phyloP scores from a whole-genome alignment of 2,888 invertebrate species.

The Coelopa pilipes region DNA sequence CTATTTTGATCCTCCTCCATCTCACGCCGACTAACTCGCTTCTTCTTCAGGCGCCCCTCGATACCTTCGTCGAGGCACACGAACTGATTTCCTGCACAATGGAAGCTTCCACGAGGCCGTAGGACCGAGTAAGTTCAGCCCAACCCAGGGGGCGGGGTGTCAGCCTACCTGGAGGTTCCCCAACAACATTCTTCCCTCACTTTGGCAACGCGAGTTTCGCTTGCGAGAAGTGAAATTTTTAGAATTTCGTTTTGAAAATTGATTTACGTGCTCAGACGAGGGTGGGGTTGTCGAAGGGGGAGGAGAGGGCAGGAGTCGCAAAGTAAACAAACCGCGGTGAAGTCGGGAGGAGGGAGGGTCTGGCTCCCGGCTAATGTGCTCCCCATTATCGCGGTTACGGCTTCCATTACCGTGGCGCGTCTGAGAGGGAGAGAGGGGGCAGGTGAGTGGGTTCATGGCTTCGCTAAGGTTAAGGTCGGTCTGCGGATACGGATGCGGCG shows the following conservation, averaged over 20 bases:
- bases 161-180: no score
- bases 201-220: background rate
- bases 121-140: slow-evolving; percentile 54
- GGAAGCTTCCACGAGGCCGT: slow-evolving; percentile 62
- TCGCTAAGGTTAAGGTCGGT: no score
- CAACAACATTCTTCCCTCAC: no score
- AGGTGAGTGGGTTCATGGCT: no score
- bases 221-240: background rate
- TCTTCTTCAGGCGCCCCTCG: slow-evolving; percentile 38
- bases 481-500: no score
- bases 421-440: no score
- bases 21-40: background rate
- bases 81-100: slow-evolving; percentile 51
- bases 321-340: no score
- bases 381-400: no score
- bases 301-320: background rate
- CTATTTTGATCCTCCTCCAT: background rate
- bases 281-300: background rate
- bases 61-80: slow-evolving; percentile 47
- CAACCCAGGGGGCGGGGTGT: no score
- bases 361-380: no score
- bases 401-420: no score
- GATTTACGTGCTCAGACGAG: slow-evolving; percentile 6
- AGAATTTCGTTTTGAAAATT: background rate
- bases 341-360: no score